Base-by-base conservation (phyloP, 1,140 invertebrate genomes). In the Drosophila sp. region DNA sequence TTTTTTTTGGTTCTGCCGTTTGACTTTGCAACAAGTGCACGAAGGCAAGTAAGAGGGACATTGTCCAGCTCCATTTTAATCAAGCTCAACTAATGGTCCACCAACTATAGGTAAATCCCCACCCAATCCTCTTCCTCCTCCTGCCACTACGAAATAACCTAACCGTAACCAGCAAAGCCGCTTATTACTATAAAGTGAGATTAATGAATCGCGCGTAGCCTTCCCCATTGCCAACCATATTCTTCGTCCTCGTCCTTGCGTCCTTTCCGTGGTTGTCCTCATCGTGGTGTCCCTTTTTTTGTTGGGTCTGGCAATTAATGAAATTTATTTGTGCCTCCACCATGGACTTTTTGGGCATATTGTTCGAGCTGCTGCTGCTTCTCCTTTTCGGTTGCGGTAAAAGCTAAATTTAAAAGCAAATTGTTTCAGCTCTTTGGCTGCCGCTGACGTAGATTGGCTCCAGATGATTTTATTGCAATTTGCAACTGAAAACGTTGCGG, bases 171-270 rank as follows among this genome's bases (percentile, higher is more conserved):
- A 83, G 72, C 67, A 90, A 81, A 89, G 86, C 85, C 82, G 85
- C 85, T 89, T 89, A 89, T 89, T 89, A 90, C 85, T 90, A 90
- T 89, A 89, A 90, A 89, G 85, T 90, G 78, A 90, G 87, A 89
- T 89, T 89, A 89, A 89, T 89, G 85, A 89, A 89, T 81, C 35
- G 73, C 67, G 40, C 67, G 25, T 30, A 40, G 50, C 33, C 64
- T 54, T 38, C 54, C 25, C 54, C 25, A 10, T 50, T 54, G 38
- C 10, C 17, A 25, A 10, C 40, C 27, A 60, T 17, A 17, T 60
- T 38, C 50, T 17, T 57, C 35, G 25, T 8, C 6, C 38, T 10
- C 44, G 60, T 60, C 66, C 58, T 63, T 50, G 70, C 25, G 25
- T 2, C 44, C 23, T 50, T 50, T 50, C 23, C 79, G 81, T 64